Evolutionary conservation across 2,797 vertebrate genomes (phyloP), one percentile per base, ranked within the genome.

Genomic region (Sebastes cheni): DNA sequence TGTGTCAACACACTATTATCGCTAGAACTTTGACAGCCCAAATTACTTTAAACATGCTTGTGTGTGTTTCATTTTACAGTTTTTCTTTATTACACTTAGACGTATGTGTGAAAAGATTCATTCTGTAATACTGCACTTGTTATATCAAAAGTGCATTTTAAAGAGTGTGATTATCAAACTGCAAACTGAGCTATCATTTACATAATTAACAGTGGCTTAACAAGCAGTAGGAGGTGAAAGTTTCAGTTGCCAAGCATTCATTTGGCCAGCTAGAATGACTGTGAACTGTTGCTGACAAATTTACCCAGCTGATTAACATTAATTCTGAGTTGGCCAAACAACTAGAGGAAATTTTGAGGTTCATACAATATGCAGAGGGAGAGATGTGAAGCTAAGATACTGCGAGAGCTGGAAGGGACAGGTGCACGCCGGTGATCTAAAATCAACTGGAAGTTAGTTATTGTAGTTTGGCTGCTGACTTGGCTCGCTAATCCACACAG

Each of bases 361-460:
- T 23, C 25, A 68, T 30, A 25, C 30, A 23, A 13, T 42, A 20
- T 22, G 23, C 29, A 62, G 36, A 25, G 27, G 10, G 32, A 55
- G 59, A 61, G 12, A 20, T 1, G 2, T 32, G 55, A 77, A 1
- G 42, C 32, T 32, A 18, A 70, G 34, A 42, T 16, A 59, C 60
- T n/a, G 36, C 4, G 1, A 1, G 29, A 67, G 55, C 36, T 67
- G 32, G 27, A 68, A 54, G 58, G 11, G 7, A 25, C 61, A 72
- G 36, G 59, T 67, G n/a, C 16, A n/a, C 5, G 42, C 5, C 1
- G 1, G 12, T 67, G 30, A 36, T 58, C 39, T 23, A 11, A 67
- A 74, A 42, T 58, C 55, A 22, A 32, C 18, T 68, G n/a, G 54
- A 81, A 64, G 67, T 72, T 36, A 23, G 67, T 75, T 59, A 50